These are phyloP conservation scores for Thaumetopoea pityocampa DNA, from an alignment of 1,140 invertebrate species.

Conservation along the genomic window DNA sequence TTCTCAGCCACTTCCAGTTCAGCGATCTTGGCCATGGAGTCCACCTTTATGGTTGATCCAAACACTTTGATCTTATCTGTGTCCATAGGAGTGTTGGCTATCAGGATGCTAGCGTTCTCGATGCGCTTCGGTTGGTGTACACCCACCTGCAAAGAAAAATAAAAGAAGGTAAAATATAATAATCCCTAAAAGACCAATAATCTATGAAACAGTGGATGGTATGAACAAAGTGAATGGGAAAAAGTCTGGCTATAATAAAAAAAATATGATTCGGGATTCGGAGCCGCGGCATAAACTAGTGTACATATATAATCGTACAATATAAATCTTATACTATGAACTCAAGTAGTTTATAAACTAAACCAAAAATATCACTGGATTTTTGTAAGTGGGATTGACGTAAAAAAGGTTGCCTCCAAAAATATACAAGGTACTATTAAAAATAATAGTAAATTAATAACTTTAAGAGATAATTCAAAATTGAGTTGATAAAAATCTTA, in stretches of 20 bases:
- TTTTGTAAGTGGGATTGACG: too few species aligned
- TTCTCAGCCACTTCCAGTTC: constrained; percentile 98
- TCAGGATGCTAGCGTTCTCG: constrained; percentile 96
- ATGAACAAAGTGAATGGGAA: constrained; percentile 1
- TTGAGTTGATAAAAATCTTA: not conserved
- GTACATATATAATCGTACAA: too few species aligned
- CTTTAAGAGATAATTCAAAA: not conserved
- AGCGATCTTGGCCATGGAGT: constrained; percentile 98
- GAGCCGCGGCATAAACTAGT: too few species aligned
- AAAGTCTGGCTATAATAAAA: too few species aligned
- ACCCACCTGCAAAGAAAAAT: constrained; percentile 49
- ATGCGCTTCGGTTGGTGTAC: constrained; percentile 91
- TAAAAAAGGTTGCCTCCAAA: too few species aligned
- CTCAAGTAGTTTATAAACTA: too few species aligned
- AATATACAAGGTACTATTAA: too few species aligned
- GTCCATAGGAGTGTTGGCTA: constrained; percentile 99
- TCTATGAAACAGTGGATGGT: too few species aligned
- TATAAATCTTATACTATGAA: too few species aligned
- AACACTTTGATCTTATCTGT: constrained; percentile 99
- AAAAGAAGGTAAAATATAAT: constrained; percentile 1
- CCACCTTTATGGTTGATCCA: constrained; percentile 97
- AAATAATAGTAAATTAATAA: too few species aligned
- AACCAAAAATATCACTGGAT: too few species aligned
- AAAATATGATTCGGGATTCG: not conserved
- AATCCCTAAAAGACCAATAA: too few species aligned